Evolutionary conservation across 2,888 invertebrate species (phyloP).

Genomic region (Mesochorus sp.): DNA sequence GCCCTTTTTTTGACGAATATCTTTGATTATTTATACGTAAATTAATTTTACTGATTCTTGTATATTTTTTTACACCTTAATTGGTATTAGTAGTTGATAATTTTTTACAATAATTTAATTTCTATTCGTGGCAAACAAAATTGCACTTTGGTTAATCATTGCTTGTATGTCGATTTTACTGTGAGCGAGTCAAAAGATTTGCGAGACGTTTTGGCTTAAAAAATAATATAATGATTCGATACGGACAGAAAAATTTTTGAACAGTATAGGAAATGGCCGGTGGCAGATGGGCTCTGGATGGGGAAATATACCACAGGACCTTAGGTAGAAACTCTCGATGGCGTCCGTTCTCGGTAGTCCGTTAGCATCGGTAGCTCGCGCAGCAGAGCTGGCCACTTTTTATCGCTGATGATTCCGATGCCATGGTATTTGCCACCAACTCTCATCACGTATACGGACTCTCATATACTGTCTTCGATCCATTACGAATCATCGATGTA

Average conservation of each 20-base stretch:
- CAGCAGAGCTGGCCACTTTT: slow-evolving; percentile 49
- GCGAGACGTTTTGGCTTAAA: slow-evolving; percentile 58
- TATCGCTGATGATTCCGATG: slow-evolving; percentile 41
- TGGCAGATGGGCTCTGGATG: slow-evolving; percentile 67
- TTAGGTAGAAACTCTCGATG: slow-evolving; percentile 51
- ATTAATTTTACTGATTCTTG: no score
- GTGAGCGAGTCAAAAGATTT: slow-evolving; percentile 38
- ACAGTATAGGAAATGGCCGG: slow-evolving; percentile 52
- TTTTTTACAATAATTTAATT: no score
- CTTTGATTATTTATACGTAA: no score
- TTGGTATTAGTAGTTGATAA: no score
- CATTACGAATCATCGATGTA: slow-evolving; percentile 37
- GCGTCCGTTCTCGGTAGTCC: slow-evolving; percentile 34
- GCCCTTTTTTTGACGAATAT: slow-evolving; percentile 35
- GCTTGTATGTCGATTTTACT: no score
- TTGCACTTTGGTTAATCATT: no score
- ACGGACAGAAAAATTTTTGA: slow-evolving; percentile 50
- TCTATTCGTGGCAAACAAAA: no score
- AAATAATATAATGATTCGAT: slow-evolving; percentile 72
- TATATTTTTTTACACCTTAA: no score
- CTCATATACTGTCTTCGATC: slow-evolving; percentile 33
- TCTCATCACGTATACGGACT: slow-evolving; percentile 69
- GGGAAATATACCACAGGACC: slow-evolving; percentile 57
- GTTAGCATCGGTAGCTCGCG: slow-evolving; percentile 40
- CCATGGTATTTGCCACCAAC: slow-evolving; percentile 32